phyloP scores from a whole-genome alignment of 2,888 invertebrate species.

The Scotopteryx bipunctaria region DNA sequence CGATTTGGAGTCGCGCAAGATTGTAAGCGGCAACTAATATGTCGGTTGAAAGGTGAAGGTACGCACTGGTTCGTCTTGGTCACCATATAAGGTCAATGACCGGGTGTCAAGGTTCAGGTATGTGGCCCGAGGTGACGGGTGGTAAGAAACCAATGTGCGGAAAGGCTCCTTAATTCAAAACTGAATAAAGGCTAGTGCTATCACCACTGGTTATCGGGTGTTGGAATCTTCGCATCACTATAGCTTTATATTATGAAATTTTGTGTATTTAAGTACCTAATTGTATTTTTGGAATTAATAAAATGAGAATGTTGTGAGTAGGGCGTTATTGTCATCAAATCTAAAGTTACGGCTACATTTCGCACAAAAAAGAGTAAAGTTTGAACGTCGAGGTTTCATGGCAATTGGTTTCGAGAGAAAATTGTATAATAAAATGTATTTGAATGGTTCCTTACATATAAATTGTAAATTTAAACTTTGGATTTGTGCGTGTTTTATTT shows the following conservation, averaged over 20 bases:
- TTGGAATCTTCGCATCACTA: slow-evolving; percentile 15
- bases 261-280: slow-evolving; percentile 16
- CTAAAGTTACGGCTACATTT: background rate
- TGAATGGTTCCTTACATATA: slow-evolving; percentile 8
- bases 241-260: slow-evolving; percentile 15
- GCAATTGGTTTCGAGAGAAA: background rate
- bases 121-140: too few relatives aligned
- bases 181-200: background rate
- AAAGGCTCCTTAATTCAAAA: background rate
- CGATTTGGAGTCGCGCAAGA: slow-evolving; percentile 78
- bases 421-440: slow-evolving; percentile 1
- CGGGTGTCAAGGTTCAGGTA: background rate
- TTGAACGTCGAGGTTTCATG: background rate
- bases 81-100: background rate
- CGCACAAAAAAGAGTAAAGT: background rate
- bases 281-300: slow-evolving; percentile 9
- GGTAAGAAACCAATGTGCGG: background rate
- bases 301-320: background rate
- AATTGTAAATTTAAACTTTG: slow-evolving; percentile 1
- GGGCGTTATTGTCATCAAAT: slow-evolving; percentile 1
- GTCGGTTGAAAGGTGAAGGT: background rate
- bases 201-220: slow-evolving; percentile 29
- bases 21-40: slow-evolving; percentile 78
- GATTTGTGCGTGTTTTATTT: slow-evolving; percentile 2
- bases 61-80: background rate